Base-by-base conservation (phyloP, 2,113 vertebrate species). In the Synchiropus splendidus region DNA sequence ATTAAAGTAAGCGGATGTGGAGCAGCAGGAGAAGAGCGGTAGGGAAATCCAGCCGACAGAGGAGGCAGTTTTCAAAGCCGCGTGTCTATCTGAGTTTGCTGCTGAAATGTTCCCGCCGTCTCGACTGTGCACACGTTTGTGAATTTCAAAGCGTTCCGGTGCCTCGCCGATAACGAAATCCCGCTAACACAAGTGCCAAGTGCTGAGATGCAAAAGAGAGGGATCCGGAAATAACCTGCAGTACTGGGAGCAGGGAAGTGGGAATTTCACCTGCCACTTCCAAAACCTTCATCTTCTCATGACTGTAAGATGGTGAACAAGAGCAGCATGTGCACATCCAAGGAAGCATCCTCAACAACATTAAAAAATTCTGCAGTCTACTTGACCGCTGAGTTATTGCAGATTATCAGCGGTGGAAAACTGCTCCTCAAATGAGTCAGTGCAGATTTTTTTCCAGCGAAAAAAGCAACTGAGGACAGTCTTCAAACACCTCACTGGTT, bases 1-100 rank as follows among this genome's bases (percentile, higher is more conserved):
- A 73, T 71, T 64, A 67, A 49, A 33, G 27, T 27, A 58, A 47
- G 58, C 45, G 18, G 53, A 69, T 64, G 63, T 42, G 46, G 39
- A 31, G 1, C 66, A 67, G 71, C 48, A 39, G 41, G 40, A 40
- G 33, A 32, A 52, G 38, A 44, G 54, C 49, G 39, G 51, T 48
- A 57, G 51, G 57, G 51, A 48, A 54, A 64, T 56, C 54, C 64
- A 62, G 51, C 56, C 12, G 42, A 58, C 49, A 51, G 33, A 52
- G 53, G 12, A 53, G 55, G 42, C 54, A 39, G n/a, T 27, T 55
- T 61, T 64, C 50, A 59, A 52, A 60, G 45, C 13, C 2, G 30
- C n/a, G 34, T 14, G 12, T 31, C 21, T 27, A 27, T 27, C 21
- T 27, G 21, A 27, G 43, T 43, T 40, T 48, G 36, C 36, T 33